Base-by-base conservation (phyloP, 2,888 invertebrate genomes). In the Meghimatium bilineatum region DNA sequence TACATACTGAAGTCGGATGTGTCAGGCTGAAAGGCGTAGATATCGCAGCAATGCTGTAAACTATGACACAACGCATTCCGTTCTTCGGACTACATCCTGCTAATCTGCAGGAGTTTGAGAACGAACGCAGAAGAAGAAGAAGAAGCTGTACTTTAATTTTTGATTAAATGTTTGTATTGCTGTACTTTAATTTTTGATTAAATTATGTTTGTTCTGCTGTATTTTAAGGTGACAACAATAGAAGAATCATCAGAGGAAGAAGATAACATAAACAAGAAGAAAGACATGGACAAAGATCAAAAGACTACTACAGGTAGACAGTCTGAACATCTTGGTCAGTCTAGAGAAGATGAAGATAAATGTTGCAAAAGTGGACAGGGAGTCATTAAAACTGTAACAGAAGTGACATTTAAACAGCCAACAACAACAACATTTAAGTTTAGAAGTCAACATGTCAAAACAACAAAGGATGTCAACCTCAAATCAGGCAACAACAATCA, bases 401-500 rank as follows among this genome's bases (percentile, higher is more conserved):
- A 82, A 14, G 86, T 85, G 14, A 87, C 88, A 72, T 86, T 90
- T 26, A 87, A 88, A 52, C 85, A 89, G 12, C 88, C 90, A 66
- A 86, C 88, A 5, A n/a, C 90, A 66, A 86, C 88, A 8, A 90
- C 91, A 0, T 85, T 89, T 23, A 90, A 88, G 81, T 88, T 86
- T 34, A 88, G 89, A 77, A 88, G 88, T 20, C 90, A 91, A 23
- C 88, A 88, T 66, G 88, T 87, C 23, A 89, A 89, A 71, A 86
- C 78, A 52, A 83, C 82, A 52, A 90, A 89, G 78, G 89, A 90
- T 78, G 89, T 88, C 75, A 89, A 90, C 74, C 75, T 87, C 34
- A 87, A 88, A 38, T 88, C 87, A 63, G 87, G 85, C 34, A 89
- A 84, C 67, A 77, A 80, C n/a, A 86, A 86, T 38, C 86, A 85